Evolutionary conservation across 2,797 vertebrate species (phyloP).

Genomic region (Loris lydekkerianus): DNA sequence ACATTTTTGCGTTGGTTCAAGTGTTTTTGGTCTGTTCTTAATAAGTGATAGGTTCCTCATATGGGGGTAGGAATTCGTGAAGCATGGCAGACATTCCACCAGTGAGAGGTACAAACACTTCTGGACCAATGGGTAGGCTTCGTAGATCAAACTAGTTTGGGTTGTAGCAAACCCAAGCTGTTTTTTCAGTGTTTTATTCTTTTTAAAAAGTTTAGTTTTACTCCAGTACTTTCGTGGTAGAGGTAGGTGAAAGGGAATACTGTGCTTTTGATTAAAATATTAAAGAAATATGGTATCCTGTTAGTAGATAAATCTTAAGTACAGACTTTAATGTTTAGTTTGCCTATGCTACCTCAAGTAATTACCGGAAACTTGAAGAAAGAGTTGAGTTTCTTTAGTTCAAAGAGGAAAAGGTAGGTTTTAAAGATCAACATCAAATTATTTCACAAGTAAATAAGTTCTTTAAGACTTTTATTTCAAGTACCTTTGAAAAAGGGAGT

Average conservation of each 20-base stretch:
- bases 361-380: constrained; percentile 6
- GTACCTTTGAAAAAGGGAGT: constrained; percentile 48
- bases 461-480: constrained; percentile 27
- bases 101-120: background rate
- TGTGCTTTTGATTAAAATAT: constrained; percentile 33
- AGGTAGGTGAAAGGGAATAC: background rate
- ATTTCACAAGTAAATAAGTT: constrained; percentile 52
- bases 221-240: background rate
- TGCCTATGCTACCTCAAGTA: background rate
- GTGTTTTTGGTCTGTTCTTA: constrained; percentile 31
- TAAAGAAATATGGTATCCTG: background rate
- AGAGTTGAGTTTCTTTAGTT: constrained; percentile 56
- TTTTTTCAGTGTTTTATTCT: background rate
- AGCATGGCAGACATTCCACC: constrained; percentile 59
- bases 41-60: background rate
- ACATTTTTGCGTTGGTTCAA: background rate
- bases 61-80: constrained; percentile 35
- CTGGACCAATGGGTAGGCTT: constrained; percentile 4
- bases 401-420: constrained; percentile 22
- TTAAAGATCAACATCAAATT: constrained; percentile 55
- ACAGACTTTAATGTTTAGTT: constrained; percentile 3
- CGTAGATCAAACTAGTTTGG: background rate
- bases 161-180: background rate
- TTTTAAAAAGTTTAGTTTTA: background rate
- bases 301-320: background rate